A percentile compares a stretch with the other conserved stretches of the same genome.
Conservation (phyloP, 2,113 vertebrate genomes). For the Forbesichthys papilliferus region DNA sequence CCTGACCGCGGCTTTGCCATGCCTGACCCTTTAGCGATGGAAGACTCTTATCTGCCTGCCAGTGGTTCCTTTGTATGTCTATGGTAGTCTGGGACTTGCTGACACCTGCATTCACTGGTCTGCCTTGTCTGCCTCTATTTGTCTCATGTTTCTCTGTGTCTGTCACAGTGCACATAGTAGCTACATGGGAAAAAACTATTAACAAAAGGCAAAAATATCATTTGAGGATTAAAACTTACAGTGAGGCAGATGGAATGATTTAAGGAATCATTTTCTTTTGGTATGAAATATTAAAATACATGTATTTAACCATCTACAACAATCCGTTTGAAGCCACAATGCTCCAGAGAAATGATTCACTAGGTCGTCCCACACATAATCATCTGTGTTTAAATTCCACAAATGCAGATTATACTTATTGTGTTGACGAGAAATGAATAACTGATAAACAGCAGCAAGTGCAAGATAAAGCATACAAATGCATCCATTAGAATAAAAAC, state of each 20-base stretch:
- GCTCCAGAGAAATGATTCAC: slow-evolving; percentile 35
- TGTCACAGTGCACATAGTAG: slow-evolving; percentile 1
- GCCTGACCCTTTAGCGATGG: not conserved
- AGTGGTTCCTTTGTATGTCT: not conserved
- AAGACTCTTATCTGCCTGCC: not conserved
- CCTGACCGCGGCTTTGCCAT: not conserved
- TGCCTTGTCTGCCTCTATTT: not conserved
- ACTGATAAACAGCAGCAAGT: slow-evolving; percentile 18
- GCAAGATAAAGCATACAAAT: slow-evolving; percentile 7
- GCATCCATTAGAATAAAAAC: slow-evolving; percentile 11
- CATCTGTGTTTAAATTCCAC: slow-evolving; percentile 35
- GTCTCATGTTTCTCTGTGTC: not conserved
- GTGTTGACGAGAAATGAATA: slow-evolving; percentile 34
- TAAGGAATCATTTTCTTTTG: slow-evolving; percentile 29
- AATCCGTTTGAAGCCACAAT: slow-evolving; percentile 35
- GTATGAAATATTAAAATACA: slow-evolving; percentile 2
- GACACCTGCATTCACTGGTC: not conserved
- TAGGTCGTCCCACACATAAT: slow-evolving; percentile 12
- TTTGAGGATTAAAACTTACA: slow-evolving; percentile 15
- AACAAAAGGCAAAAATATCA: slow-evolving; percentile 16
- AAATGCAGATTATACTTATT: slow-evolving; percentile 26
- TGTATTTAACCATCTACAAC: slow-evolving; percentile 29
- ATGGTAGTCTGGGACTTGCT: too few relatives aligned
- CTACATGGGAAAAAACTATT: not conserved
- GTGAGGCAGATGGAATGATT: slow-evolving; percentile 36